Evolutionary conservation across 2,888 invertebrate genomes (phyloP).

Genomic region (Mythimna ferrago): DNA sequence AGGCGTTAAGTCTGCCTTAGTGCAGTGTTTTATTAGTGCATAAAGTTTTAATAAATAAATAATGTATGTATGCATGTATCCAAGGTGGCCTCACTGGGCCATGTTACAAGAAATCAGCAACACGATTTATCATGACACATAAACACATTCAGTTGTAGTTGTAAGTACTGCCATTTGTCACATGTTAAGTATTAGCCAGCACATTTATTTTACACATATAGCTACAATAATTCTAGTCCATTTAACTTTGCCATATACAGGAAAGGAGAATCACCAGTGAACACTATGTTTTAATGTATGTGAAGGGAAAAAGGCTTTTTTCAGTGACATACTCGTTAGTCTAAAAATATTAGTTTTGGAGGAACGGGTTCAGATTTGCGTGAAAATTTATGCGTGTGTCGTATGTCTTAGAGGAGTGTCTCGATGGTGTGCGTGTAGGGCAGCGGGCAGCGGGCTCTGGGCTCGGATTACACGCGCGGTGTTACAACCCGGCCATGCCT

Average conservation of each 20-base stretch:
- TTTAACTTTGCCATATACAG: conserved; percentile 39
- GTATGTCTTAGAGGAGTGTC: conserved; percentile 78
- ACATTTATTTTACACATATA: conserved; percentile 42
- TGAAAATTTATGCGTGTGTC: conserved; percentile 82
- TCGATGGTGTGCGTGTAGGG: conserved; percentile 67
- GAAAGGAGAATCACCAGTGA: conserved; percentile 25
- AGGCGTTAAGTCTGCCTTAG: no score
- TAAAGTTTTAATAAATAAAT: no score
- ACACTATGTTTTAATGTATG: conserved; percentile 26
- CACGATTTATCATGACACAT: conserved; percentile 37
- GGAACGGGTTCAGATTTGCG: conserved; percentile 77
- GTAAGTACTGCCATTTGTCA: conserved; percentile 48
- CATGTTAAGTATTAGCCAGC: conserved; percentile 42
- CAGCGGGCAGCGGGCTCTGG: conserved; percentile 59
- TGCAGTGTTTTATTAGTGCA: no score
- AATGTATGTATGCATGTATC: background rate
- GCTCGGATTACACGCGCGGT: conserved; percentile 67
- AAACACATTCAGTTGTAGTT: conserved; percentile 36
- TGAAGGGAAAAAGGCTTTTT: conserved; percentile 23
- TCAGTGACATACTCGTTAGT: conserved; percentile 68
- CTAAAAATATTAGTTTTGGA: conserved; percentile 72
- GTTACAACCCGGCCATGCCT: conserved; percentile 45
- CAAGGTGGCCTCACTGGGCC: background rate
- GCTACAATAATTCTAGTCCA: conserved; percentile 48
- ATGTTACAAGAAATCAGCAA: conserved; percentile 31